Conservation (phyloP, 2,888 invertebrate species). For the Cheilosia variabilis region DNA sequence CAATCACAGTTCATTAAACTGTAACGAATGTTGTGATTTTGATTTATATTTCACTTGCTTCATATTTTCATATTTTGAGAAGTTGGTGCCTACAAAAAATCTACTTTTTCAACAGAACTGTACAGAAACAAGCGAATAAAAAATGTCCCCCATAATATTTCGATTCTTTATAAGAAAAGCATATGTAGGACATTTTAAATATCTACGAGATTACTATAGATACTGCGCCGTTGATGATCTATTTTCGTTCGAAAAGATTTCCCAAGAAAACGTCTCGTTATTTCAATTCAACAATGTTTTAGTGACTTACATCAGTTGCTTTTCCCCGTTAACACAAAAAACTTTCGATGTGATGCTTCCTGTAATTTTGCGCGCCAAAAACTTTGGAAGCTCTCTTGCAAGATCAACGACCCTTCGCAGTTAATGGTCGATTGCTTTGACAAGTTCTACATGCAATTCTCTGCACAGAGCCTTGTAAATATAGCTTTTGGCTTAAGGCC, state of each 20-base stretch:
- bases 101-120: too few species aligned
- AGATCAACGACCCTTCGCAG: slow-evolving; percentile 64
- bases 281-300: slow-evolving; percentile 7
- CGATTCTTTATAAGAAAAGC: neutral
- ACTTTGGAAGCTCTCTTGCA: neutral
- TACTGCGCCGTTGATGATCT: slow-evolving; percentile 21
- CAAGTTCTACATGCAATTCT: neutral
- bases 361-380: slow-evolving; percentile 35
- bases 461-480: slow-evolving; percentile 41
- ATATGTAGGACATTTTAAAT: slow-evolving; percentile 10
- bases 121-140: neutral
- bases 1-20: too few species aligned
- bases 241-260: slow-evolving; percentile 39
- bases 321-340: neutral
- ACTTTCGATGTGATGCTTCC: slow-evolving; percentile 19
- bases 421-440: slow-evolving; percentile 14
- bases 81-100: too few species aligned
- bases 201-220: slow-evolving; percentile 9
- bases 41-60: too few species aligned
- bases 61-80: too few species aligned
- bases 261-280: slow-evolving; percentile 39
- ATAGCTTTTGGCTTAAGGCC: slow-evolving; percentile 47
- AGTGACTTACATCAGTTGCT: slow-evolving; percentile 6
- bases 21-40: too few species aligned
- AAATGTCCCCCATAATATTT: neutral